A percentile compares a stretch with the other conserved stretches of the same genome.
Evolutionary conservation across 2,888 invertebrate species (phyloP).

Genomic region (Tinea trinotella): DNA sequence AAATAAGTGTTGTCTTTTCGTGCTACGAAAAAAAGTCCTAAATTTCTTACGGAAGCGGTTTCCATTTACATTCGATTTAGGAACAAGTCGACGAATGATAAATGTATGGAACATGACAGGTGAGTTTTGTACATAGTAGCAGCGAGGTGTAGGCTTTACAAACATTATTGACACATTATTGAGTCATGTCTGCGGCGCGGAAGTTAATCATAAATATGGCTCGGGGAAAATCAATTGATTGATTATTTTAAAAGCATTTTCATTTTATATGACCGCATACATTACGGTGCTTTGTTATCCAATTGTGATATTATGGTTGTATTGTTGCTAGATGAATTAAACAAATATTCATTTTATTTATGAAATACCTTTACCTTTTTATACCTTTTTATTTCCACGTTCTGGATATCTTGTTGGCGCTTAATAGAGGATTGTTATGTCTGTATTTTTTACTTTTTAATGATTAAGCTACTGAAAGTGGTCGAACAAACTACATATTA

Average conservation of each 20-base stretch:
- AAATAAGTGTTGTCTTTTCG: neutral
- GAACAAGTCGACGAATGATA: slow-evolving; percentile 44
- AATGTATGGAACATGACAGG: slow-evolving; percentile 48
- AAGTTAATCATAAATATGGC: slow-evolving; percentile 40
- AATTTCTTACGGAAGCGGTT: slow-evolving; percentile 18
- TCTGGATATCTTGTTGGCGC: no score
- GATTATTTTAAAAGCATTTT: slow-evolving; percentile 39
- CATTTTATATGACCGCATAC: neutral
- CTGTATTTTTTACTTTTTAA: no score
- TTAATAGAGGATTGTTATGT: no score
- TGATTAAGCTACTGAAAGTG: no score
- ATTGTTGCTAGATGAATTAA: neutral
- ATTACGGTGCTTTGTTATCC: neutral
- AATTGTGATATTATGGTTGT: neutral
- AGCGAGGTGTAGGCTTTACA: slow-evolving; percentile 28
- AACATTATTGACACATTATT: slow-evolving; percentile 49
- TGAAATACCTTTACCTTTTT: no score
- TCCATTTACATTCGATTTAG: slow-evolving; percentile 24
- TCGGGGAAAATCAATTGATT: slow-evolving; percentile 28
- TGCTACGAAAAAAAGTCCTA: neutral
- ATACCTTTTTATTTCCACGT: no score
- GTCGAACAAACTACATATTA: no score
- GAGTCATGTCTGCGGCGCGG: slow-evolving; percentile 40
- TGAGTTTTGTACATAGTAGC: slow-evolving; percentile 34
- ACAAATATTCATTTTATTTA: no score